Base-by-base conservation (phyloP, 2,888 invertebrate genomes). In the Drosophila hamatofila region DNA sequence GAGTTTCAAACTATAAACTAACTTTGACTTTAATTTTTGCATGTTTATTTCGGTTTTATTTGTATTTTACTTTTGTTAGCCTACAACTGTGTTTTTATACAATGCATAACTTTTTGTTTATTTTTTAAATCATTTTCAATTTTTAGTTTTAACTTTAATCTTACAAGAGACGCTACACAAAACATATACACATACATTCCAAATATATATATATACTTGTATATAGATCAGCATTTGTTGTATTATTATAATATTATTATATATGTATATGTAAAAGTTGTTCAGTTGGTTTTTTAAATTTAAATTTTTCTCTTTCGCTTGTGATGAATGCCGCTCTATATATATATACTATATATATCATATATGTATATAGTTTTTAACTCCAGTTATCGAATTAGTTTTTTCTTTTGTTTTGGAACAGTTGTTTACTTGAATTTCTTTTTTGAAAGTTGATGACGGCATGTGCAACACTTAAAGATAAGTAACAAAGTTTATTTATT, bases 391-490 rank as follows among this genome's bases (percentile, higher is more conserved):
- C 56, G 66, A 58, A 62, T 54, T 73, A 57, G 67, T 78, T 54
- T 25, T 3, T 21, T 4, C 0, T 42, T 14, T 46, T 48, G n/a
- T 48, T 30, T 69, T 65, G 75, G 66, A 75, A 75, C 80, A 80
- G 69, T 58, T 61, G 54, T 64, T 65, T 39, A 54, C 64, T 55
- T 39, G 12, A n/a, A 37, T 37, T 63, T 60, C 11, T 12, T 56
- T 56, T 12, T 42, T 75, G 68, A 70, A 83, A 84, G 64, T 82
- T 79, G 76, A 68, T 63, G 77, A 75, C 71, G 81, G 82, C 84
- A 76, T 84, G 84, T 89, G 90, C 83, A 85, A 89, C 80, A 90
- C 89, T 91, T 84, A 89, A 83, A 84, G 75, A 78, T 83, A 89
- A 68, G 72, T 85, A 85, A 85, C 84, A 85, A 86, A 83, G 72